phyloP scores from a whole-genome alignment of 1,140 invertebrate genomes.

The Neelides sp. region DNA sequence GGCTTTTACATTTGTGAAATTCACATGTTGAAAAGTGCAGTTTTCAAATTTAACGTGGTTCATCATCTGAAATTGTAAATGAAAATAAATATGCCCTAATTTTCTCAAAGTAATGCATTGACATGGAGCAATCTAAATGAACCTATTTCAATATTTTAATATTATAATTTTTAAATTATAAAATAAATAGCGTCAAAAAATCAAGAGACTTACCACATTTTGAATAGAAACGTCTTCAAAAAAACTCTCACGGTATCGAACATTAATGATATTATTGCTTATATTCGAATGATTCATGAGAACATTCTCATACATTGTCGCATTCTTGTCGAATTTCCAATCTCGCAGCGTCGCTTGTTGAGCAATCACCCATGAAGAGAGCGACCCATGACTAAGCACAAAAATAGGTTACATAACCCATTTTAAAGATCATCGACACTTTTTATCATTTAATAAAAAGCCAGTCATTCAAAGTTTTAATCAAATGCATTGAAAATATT shows the following conservation, averaged over 20 bases:
- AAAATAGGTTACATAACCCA: background rate
- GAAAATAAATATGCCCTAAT: background rate
- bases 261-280: slow-evolving; percentile 18
- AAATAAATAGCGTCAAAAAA: no score
- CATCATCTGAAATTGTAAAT: slow-evolving; percentile 25
- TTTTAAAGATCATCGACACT: background rate
- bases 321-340: slow-evolving; percentile 30
- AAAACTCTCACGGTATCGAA: slow-evolving; percentile 19
- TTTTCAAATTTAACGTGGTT: slow-evolving; percentile 31
- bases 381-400: slow-evolving; percentile 22
- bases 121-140: no score
- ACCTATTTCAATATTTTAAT: no score
- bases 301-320: slow-evolving; percentile 13
- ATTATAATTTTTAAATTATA: no score
- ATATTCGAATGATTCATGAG: slow-evolving; percentile 20
- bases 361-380: slow-evolving; percentile 29
- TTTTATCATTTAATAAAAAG: background rate
- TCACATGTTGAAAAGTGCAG: slow-evolving; percentile 29
- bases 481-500: background rate
- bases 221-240: slow-evolving; percentile 26
- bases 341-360: slow-evolving; percentile 27
- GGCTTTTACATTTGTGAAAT: slow-evolving; percentile 29
- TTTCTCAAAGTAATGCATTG: background rate
- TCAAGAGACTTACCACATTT: slow-evolving; percentile 26
- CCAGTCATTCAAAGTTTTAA: background rate